These are phyloP conservation scores for Tragelaphus buxtoni DNA, from an alignment of 2,113 vertebrate genomes.

Conservation along the genomic window DNA sequence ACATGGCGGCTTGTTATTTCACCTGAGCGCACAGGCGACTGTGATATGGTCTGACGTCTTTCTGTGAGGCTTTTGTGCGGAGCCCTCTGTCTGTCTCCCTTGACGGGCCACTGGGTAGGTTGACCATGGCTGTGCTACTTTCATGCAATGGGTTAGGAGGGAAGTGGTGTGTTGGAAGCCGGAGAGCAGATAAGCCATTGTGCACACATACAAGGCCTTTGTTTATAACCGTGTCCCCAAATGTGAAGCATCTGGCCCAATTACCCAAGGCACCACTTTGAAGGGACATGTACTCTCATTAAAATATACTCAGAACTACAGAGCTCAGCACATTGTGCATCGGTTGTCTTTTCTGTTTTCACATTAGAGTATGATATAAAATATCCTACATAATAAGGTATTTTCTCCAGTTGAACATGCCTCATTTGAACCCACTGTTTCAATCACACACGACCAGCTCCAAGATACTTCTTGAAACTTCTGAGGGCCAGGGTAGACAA, in stretches of 20 bases:
- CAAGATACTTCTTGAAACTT: neutral
- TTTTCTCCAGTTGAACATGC: neutral
- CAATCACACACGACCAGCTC: neutral
- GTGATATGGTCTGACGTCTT: neutral
- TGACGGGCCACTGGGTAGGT: neutral
- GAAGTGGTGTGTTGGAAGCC: neutral
- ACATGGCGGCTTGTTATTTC: neutral
- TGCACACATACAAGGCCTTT: neutral
- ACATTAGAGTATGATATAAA: neutral
- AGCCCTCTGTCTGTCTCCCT: neutral
- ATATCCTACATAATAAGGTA: neutral
- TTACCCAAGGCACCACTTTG: neutral
- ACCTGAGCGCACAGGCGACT: neutral
- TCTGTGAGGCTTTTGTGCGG: constrained; percentile 2
- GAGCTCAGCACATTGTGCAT: neutral
- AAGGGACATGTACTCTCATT: neutral
- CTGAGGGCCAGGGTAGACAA: neutral
- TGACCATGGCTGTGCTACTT: neutral
- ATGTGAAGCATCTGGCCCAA: neutral
- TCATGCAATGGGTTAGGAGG: neutral
- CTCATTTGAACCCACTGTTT: neutral
- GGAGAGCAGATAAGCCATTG: neutral
- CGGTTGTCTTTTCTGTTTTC: neutral
- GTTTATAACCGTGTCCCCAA: neutral
- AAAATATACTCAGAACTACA: neutral